Conservation (phyloP, 2,888 invertebrate genomes). For the Griposia aprilina region DNA sequence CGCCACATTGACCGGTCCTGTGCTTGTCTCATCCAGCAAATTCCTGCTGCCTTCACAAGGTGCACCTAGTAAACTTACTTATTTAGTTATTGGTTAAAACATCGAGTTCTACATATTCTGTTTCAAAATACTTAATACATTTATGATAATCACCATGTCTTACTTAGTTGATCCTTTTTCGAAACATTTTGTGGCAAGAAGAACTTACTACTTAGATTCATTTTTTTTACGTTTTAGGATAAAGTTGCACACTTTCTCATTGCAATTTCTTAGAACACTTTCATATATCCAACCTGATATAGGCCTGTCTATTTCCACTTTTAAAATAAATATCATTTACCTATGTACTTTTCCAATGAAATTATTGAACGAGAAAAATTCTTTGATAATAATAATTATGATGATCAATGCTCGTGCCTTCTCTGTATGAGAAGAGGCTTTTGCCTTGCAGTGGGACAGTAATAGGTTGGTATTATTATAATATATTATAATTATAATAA, state of each 20-base stretch:
- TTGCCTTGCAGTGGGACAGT: too few species aligned
- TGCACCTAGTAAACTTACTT: neutral
- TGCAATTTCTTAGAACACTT: neutral
- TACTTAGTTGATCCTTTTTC: neutral
- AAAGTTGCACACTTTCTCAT: neutral
- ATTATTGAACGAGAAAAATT: neutral
- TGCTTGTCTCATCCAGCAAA: neutral
- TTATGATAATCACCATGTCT: neutral
- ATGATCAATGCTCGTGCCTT: too few species aligned
- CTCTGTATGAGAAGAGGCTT: too few species aligned
- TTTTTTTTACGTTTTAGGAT: neutral
- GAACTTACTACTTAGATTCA: neutral
- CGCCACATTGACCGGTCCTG: neutral
- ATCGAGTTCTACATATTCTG: neutral
- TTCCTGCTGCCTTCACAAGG: neutral
- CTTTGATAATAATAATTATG: too few species aligned
- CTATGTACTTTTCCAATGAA: neutral
- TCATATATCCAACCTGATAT: too few species aligned
- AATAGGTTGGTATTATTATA: too few species aligned
- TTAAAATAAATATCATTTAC: neutral
- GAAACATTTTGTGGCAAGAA: neutral
- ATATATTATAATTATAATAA: too few species aligned
- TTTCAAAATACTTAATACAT: neutral
- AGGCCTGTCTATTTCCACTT: too few species aligned
- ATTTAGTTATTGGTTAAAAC: neutral